A percentile compares a stretch with the other conserved stretches of the same genome.
phyloP scores from a whole-genome alignment of 1,140 invertebrate species.

The Chelonus insularis region DNA sequence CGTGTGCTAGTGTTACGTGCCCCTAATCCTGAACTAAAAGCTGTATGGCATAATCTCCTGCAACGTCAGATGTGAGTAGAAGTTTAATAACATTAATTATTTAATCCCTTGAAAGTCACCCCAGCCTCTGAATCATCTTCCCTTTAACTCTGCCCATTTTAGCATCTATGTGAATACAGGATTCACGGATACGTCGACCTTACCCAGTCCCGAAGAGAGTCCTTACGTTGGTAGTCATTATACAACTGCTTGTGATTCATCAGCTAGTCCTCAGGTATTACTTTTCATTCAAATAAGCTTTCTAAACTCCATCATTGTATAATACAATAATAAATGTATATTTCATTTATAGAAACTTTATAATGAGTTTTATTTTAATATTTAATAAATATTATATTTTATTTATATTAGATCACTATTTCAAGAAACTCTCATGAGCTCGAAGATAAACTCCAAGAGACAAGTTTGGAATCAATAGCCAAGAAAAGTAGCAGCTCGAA shows the following conservation, averaged over 20 bases:
- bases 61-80: constrained; percentile 80
- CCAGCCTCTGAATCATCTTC: constrained; percentile 16
- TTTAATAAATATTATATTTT: background rate
- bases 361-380: too few relatives aligned
- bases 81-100: constrained; percentile 1
- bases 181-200: constrained; percentile 55
- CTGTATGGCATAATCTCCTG: constrained; percentile 86
- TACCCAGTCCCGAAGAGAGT: constrained; percentile 70
- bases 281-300: constrained; percentile 22
- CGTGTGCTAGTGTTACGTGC: constrained; percentile 74
- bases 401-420: constrained; percentile 17
- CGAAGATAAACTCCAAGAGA: constrained; percentile 61
- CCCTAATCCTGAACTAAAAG: constrained; percentile 79
- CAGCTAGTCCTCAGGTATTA: constrained; percentile 49
- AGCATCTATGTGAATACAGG: constrained; percentile 73
- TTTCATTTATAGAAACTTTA: too few relatives aligned
- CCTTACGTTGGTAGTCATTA: constrained; percentile 42
- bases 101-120: background rate
- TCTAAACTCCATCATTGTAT: background rate
- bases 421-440: constrained; percentile 27
- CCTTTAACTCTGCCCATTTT: constrained; percentile 42
- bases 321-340: background rate
- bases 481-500: constrained; percentile 27
- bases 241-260: constrained; percentile 37
- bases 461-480: constrained; percentile 42